A percentile compares a stretch with the other conserved stretches of the same genome.
phyloP scores from a whole-genome alignment of 2,888 invertebrate genomes.

The Onthophagus sagittarius region DNA sequence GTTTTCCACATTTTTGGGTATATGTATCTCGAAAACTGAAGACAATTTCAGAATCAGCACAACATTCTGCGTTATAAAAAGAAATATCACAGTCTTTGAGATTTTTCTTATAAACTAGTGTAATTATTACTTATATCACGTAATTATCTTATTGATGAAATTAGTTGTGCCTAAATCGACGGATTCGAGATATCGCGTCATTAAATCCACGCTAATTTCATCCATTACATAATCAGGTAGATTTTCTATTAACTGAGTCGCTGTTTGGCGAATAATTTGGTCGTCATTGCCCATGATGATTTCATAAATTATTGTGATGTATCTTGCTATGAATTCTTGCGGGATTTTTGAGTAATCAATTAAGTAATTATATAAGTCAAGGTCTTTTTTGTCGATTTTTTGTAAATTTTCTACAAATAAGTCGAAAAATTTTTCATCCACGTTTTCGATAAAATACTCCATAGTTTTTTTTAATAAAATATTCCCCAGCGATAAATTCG shows the following conservation, averaged over 20 bases:
- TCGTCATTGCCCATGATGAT: background rate
- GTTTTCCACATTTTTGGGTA: too few relatives aligned
- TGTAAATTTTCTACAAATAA: constrained; percentile 5
- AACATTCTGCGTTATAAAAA: too few relatives aligned
- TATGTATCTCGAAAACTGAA: too few relatives aligned
- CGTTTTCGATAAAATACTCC: constrained; percentile 8
- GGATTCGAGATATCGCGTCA: background rate
- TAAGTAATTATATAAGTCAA: constrained; percentile 7
- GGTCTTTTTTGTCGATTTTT: background rate
- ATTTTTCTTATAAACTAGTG: too few relatives aligned
- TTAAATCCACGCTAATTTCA: background rate
- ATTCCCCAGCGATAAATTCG: constrained; percentile 12
- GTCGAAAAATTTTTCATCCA: background rate
- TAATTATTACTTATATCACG: too few relatives aligned
- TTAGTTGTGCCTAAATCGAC: too few relatives aligned
- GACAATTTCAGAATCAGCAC: too few relatives aligned
- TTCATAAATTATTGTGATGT: background rate
- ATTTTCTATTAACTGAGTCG: background rate
- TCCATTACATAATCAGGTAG: background rate
- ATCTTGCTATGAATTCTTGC: background rate
- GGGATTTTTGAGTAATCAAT: constrained; percentile 4
- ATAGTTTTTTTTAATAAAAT: constrained; percentile 12
- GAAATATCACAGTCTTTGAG: too few relatives aligned
- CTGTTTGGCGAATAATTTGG: background rate
- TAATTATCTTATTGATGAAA: too few relatives aligned